Percentiles rank a stretch among this genome's conserved stretches.
phyloP scores from a whole-genome alignment of 64 coral and sea anemone species.

The Cladopsammia gracilis region DNA sequence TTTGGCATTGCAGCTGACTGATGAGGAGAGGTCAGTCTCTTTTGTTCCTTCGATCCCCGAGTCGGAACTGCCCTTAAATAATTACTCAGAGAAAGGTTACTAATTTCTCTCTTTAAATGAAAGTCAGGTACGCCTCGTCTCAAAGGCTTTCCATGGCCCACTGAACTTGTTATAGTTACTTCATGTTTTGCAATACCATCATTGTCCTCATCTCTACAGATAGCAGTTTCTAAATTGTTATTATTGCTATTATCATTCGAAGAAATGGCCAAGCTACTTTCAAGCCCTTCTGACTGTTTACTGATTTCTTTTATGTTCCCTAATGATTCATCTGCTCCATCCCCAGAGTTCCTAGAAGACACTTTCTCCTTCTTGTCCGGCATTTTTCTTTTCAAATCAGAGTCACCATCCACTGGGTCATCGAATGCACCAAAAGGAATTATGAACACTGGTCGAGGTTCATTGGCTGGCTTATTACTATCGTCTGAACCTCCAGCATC shows the following conservation, averaged over 20 bases:
- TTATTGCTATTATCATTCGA: background rate
- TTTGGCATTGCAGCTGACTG: conserved; percentile 51
- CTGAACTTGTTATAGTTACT: background rate
- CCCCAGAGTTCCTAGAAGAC: background rate
- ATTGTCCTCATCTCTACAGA: background rate
- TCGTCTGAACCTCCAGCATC: background rate
- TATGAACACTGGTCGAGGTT: conserved; percentile 77
- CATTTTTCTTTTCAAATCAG: conserved; percentile 4
- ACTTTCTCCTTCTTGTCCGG: conserved; percentile 11
- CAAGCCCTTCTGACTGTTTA: background rate
- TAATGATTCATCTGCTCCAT: background rate
- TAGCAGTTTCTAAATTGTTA: background rate
- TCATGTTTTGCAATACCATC: background rate
- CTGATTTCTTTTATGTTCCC: background rate
- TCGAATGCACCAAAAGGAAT: conserved; percentile 94
- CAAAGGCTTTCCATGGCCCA: background rate
- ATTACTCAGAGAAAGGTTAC: conserved; percentile 86
- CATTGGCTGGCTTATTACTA: conserved; percentile 1
- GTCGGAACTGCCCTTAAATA: conserved; percentile 72
- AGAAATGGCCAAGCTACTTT: background rate
- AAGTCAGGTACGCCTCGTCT: background rate
- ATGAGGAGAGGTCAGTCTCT: background rate
- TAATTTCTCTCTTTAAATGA: conserved; percentile 71
- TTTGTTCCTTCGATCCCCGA: background rate
- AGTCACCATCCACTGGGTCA: conserved; percentile 74